phyloP scores from a whole-genome alignment of 2,888 invertebrate species.

The Yponomeuta evonymella region DNA sequence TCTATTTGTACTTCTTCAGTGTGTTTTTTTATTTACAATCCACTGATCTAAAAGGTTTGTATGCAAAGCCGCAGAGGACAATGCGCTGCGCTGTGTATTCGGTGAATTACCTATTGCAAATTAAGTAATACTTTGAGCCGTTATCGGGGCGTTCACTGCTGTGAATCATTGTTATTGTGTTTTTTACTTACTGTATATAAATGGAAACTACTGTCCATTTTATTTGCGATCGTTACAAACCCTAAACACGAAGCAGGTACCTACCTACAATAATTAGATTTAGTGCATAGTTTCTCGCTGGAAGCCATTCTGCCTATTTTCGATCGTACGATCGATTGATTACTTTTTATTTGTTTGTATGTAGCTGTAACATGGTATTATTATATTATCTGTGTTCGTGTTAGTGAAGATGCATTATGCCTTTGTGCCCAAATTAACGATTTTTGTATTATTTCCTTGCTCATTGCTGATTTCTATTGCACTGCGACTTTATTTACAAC shows the following conservation, averaged over 20 bases:
- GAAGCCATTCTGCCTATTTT: too few relatives aligned
- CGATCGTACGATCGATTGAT: too few relatives aligned
- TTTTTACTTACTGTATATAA: background rate
- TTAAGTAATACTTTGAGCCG: conserved; percentile 2
- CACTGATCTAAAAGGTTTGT: background rate
- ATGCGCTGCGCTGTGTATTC: background rate
- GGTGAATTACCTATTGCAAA: background rate
- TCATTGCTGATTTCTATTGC: background rate
- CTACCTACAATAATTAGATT: too few relatives aligned
- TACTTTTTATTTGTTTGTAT: too few relatives aligned
- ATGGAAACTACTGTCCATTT: conserved; percentile 14
- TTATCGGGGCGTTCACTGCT: conserved; percentile 11
- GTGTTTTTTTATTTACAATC: background rate
- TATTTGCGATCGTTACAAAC: conserved; percentile 18
- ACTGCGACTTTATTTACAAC: background rate
- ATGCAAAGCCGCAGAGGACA: background rate
- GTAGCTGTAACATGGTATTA: too few relatives aligned
- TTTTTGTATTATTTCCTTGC: conserved; percentile 19
- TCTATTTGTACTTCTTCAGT: too few relatives aligned
- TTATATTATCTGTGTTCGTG: too few relatives aligned
- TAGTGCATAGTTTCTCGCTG: too few relatives aligned
- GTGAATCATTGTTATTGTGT: conserved; percentile 9
- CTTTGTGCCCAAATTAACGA: conserved; percentile 8
- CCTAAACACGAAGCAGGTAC: background rate
- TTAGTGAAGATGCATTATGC: too few relatives aligned